Percentiles rank a stretch among this genome's conserved stretches.
phyloP scores from a whole-genome alignment of 2,113 vertebrate species.

The Dicrurus megarhynchus region DNA sequence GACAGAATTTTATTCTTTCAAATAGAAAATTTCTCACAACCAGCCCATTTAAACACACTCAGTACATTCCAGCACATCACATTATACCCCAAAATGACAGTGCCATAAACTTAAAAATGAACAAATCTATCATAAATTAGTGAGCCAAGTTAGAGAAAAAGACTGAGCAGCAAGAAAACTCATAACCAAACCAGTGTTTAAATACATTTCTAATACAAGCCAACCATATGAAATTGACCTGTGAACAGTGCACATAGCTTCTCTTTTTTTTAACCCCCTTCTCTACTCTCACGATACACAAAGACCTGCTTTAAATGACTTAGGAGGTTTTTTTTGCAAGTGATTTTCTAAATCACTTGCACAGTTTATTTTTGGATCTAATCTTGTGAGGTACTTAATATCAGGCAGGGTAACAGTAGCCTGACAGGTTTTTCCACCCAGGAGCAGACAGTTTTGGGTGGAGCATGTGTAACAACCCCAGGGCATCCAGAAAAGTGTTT shows the following conservation, averaged over 20 bases:
- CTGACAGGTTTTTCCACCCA: background rate
- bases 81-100: background rate
- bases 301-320: background rate
- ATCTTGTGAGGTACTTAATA: background rate
- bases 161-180: conserved; percentile 19
- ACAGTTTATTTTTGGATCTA: background rate
- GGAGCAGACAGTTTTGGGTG: background rate
- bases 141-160: conserved; percentile 37
- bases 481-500: background rate
- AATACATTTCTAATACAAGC: conserved; percentile 2
- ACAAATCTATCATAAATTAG: conserved; percentile 33
- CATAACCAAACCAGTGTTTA: conserved; percentile 16
- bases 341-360: background rate
- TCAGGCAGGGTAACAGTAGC: background rate
- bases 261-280: background rate
- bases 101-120: conserved; percentile 11
- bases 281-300: background rate
- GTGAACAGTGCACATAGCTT: background rate
- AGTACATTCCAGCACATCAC: background rate
- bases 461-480: background rate
- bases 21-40: conserved; percentile 55
- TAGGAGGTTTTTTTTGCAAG: background rate
- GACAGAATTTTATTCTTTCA: conserved; percentile 58
- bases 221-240: background rate
- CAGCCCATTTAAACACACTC: conserved; percentile 22